These are phyloP conservation scores for Gopherus flavomarginatus DNA, from an alignment of 2,113 vertebrate genomes.

Conservation along the genomic window DNA sequence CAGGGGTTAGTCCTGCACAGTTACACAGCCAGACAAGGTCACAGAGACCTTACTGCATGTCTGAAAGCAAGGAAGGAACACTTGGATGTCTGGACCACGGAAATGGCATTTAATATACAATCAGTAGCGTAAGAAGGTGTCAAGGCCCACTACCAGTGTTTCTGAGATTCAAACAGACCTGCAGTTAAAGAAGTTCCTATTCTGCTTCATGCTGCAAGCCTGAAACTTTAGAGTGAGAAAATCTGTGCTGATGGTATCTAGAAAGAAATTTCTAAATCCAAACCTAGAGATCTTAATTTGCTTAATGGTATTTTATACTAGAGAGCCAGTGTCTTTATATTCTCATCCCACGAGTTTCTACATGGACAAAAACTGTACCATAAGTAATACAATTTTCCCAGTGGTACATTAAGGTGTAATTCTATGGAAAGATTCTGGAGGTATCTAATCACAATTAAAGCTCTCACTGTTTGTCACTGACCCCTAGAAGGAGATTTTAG, in stretches of 20 bases:
- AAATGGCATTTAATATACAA: neutral
- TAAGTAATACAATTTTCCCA: neutral
- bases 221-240: neutral
- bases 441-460: neutral
- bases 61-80: neutral
- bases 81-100: neutral
- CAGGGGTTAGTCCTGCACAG: too few species aligned
- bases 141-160: rapidly evolving
- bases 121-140: neutral
- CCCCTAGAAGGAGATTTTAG: neutral
- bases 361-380: neutral
- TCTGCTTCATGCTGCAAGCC: neutral
- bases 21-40: too few species aligned
- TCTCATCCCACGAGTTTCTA: neutral
- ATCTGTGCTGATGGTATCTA: neutral
- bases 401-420: neutral
- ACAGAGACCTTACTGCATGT: neutral
- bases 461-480: neutral
- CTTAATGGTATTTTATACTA: neutral
- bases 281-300: neutral
- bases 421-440: neutral
- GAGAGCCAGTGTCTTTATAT: neutral
- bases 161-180: neutral
- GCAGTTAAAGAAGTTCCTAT: neutral
- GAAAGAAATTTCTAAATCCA: neutral